phyloP scores from a whole-genome alignment of 2,113 vertebrate species.

The Oenanthe oenanthe region DNA sequence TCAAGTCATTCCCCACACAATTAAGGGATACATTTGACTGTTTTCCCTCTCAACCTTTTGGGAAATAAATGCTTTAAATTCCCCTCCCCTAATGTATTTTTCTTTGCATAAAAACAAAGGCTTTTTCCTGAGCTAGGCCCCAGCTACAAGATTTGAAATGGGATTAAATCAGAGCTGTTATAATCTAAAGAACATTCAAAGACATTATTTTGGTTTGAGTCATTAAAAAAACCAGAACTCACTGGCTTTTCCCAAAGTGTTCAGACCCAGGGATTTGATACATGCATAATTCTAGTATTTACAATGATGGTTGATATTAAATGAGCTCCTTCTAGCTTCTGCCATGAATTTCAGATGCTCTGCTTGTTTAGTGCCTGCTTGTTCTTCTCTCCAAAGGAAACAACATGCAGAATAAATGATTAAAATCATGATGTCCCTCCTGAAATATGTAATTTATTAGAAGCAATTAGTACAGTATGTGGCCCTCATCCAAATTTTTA shows the following conservation, averaged over 20 bases:
- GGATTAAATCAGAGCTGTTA: slow-evolving; percentile 24
- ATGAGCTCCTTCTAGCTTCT: slow-evolving; percentile 46
- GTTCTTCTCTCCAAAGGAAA: slow-evolving; percentile 60
- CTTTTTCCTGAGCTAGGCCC: background rate
- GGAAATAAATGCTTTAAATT: slow-evolving; percentile 7
- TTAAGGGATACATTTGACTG: background rate
- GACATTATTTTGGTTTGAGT: background rate
- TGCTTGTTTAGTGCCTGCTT: slow-evolving; percentile 19
- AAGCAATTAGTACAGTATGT: slow-evolving; percentile 66
- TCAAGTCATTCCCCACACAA: background rate
- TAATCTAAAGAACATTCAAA: background rate
- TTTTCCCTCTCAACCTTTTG: background rate
- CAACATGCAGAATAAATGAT: slow-evolving; percentile 66
- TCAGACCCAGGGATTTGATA: slow-evolving; percentile 24
- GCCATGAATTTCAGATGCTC: slow-evolving; percentile 57
- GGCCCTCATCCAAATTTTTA: slow-evolving; percentile 57
- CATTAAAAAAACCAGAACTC: slow-evolving; percentile 15
- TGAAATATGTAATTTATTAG: slow-evolving; percentile 70
- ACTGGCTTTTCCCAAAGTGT: slow-evolving; percentile 20
- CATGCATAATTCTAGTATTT: slow-evolving; percentile 49
- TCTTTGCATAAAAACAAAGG: slow-evolving; percentile 9
- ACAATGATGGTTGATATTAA: slow-evolving; percentile 35
- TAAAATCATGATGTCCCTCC: slow-evolving; percentile 64
- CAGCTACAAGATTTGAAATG: background rate
- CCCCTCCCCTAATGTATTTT: background rate